phyloP scores from a whole-genome alignment of 2,888 invertebrate genomes.

The Drosophila macrospina region DNA sequence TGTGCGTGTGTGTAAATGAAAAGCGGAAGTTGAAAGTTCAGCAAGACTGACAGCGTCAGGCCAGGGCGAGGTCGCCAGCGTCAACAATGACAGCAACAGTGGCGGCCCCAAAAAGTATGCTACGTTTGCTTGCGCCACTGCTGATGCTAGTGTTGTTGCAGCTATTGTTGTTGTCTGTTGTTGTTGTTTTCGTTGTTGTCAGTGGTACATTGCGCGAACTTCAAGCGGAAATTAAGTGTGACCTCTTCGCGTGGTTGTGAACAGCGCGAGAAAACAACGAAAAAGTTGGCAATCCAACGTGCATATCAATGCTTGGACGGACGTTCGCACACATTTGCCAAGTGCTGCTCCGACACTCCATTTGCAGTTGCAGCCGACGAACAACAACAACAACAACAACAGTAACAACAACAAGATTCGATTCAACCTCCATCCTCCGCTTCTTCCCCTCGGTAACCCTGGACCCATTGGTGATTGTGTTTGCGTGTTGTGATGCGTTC shows the following conservation, averaged over 20 bases:
- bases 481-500: constrained; percentile 82
- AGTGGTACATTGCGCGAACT: constrained; percentile 57
- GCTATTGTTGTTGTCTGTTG: constrained; percentile 1
- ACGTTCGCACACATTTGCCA: constrained; percentile 58
- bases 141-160: constrained; percentile 1
- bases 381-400: constrained; percentile 1
- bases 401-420: neutral
- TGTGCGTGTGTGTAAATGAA: constrained; percentile 67
- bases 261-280: constrained; percentile 48
- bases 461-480: constrained; percentile 70
- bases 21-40: constrained; percentile 80
- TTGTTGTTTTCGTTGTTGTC: constrained; percentile 16
- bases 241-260: constrained; percentile 75
- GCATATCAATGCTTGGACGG: constrained; percentile 56
- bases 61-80: constrained; percentile 63
- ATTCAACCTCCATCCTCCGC: neutral
- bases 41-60: constrained; percentile 66
- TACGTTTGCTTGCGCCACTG: constrained; percentile 28
- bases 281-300: constrained; percentile 56
- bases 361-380: constrained; percentile 61
- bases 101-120: constrained; percentile 70
- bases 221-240: constrained; percentile 80
- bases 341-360: constrained; percentile 70
- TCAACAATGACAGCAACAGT: constrained; percentile 70
- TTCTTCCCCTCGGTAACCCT: neutral